A percentile compares a stretch with the other conserved stretches of the same genome.
These are phyloP conservation scores for Laodelphax striatellus DNA, from an alignment of 1,140 invertebrate genomes.

Conservation along the genomic window DNA sequence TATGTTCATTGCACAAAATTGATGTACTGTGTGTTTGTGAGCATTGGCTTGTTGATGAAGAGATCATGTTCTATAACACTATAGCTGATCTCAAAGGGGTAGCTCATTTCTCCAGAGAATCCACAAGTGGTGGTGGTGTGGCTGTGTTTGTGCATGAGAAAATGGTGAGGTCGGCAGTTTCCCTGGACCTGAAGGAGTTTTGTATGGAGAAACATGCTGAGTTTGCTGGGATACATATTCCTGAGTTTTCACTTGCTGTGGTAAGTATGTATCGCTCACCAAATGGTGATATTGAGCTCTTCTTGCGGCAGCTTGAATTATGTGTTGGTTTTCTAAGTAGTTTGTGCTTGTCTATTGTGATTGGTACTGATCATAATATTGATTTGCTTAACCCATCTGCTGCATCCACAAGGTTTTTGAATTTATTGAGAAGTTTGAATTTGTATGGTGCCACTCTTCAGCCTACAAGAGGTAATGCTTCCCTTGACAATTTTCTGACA, in stretches of 20 bases:
- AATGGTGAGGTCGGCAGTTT: too few relatives aligned
- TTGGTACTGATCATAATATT: slow-evolving; percentile 1
- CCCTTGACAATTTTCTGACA: background rate
- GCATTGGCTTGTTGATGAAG: too few relatives aligned
- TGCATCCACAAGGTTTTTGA: background rate
- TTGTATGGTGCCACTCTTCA: background rate
- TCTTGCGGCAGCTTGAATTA: background rate
- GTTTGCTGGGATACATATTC: background rate
- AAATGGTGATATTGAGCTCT: background rate
- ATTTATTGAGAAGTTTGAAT: background rate
- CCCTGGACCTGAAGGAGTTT: background rate
- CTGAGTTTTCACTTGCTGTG: background rate
- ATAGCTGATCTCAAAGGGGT: too few relatives aligned
- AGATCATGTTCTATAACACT: too few relatives aligned
- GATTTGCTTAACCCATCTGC: background rate
- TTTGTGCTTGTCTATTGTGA: background rate
- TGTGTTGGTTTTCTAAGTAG: background rate
- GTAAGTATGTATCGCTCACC: slow-evolving; percentile 2
- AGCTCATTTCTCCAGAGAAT: too few relatives aligned
- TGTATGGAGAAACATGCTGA: background rate
- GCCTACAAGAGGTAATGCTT: background rate
- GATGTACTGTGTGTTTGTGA: too few relatives aligned
- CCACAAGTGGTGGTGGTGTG: too few relatives aligned
- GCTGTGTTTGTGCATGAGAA: too few relatives aligned
- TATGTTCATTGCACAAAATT: too few relatives aligned